Conservation (phyloP, 2,113 vertebrate species). For the Zapornia atra region DNA sequence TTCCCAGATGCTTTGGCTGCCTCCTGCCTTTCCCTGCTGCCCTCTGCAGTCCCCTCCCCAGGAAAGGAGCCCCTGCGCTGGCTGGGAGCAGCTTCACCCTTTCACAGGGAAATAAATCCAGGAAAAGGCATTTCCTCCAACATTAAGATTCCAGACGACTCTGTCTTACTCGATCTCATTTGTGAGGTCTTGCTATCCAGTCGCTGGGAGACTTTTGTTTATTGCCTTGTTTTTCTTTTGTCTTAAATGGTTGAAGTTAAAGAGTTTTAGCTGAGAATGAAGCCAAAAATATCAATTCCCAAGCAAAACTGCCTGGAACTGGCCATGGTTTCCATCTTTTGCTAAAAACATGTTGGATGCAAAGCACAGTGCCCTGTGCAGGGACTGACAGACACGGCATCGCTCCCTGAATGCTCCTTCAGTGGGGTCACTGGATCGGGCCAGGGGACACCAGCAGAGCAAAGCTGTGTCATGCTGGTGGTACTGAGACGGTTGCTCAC, state of each 20-base stretch:
- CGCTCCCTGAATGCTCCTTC: not conserved
- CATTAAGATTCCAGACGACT: not conserved
- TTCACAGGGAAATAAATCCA: not conserved
- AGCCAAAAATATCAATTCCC: not conserved
- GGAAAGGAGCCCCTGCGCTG: rapidly evolving
- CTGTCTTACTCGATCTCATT: not conserved
- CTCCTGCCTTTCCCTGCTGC: not conserved
- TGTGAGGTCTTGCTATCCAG: not conserved
- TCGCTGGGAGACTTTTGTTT: not conserved
- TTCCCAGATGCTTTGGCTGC: not conserved
- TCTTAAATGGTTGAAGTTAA: not conserved
- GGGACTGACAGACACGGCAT: rapidly evolving
- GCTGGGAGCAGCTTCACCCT: not conserved
- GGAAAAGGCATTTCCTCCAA: not conserved
- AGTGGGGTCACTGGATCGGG: rapidly evolving
- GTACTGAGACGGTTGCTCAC: not conserved
- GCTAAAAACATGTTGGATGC: rapidly evolving
- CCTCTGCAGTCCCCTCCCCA: not conserved
- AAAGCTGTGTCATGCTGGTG: not conserved
- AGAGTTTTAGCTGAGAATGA: not conserved
- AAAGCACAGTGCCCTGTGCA: not conserved
- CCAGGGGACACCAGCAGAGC: not conserved
- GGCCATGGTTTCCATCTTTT: not conserved
- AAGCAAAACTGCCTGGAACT: not conserved
- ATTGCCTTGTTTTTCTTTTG: not conserved